These are phyloP conservation scores for Heliothis peltigera DNA, from an alignment of 2,888 invertebrate genomes.

Conservation along the genomic window DNA sequence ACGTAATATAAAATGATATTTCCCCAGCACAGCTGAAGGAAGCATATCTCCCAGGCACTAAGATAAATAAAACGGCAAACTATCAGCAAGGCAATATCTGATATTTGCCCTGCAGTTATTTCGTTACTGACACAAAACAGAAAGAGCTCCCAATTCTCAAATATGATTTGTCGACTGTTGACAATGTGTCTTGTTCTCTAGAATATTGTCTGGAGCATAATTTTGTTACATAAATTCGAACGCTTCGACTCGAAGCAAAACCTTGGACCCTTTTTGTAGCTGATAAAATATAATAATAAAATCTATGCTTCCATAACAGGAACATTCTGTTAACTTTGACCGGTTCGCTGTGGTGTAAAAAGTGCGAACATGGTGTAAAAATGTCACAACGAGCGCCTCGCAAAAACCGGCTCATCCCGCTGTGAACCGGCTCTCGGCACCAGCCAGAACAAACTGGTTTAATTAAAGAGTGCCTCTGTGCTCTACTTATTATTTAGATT, in stretches of 20 bases:
- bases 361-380: constrained; percentile 21
- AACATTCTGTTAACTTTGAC: constrained; percentile 29
- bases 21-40: background rate
- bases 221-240: constrained; percentile 10
- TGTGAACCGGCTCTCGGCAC: constrained; percentile 20
- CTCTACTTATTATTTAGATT: constrained; percentile 27
- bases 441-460: constrained; percentile 22
- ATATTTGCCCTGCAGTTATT: constrained; percentile 35
- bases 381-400: constrained; percentile 4
- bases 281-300: constrained; percentile 3
- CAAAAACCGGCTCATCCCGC: constrained; percentile 18
- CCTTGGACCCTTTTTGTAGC: background rate
- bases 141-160: constrained; percentile 43
- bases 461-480: constrained; percentile 14
- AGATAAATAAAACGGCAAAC: constrained; percentile 34
- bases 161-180: constrained; percentile 41
- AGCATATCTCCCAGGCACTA: background rate
- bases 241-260: background rate
- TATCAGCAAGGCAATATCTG: constrained; percentile 26
- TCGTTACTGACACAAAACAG: constrained; percentile 38
- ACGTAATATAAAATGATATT: constrained; percentile 9
- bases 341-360: constrained; percentile 31
- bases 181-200: constrained; percentile 20
- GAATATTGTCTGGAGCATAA: constrained; percentile 4
- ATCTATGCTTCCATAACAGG: constrained; percentile 12